Conservation (phyloP, 2,113 vertebrate genomes). For the Mus musculus region GRCm39 chr8:95465001-95465500, state of each 20-base stretch:
- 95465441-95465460: background rate
- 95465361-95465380: background rate
- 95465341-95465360: background rate
- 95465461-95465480: background rate
- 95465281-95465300: background rate
- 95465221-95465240: background rate
- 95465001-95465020: background rate
- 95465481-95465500: background rate
- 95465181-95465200: background rate
- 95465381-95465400: background rate
- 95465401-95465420: background rate
- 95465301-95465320: background rate
- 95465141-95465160: background rate
- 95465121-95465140: background rate
- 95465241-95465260: background rate
- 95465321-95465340: background rate
- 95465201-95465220: background rate
- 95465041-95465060: background rate
- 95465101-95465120: background rate
- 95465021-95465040: background rate
- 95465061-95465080: background rate
- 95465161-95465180: background rate
- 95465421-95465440: background rate
- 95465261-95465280: background rate
- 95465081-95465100: background rate